phyloP scores from a whole-genome alignment of 2,888 invertebrate species.

The Napeogenes sylphis region DNA sequence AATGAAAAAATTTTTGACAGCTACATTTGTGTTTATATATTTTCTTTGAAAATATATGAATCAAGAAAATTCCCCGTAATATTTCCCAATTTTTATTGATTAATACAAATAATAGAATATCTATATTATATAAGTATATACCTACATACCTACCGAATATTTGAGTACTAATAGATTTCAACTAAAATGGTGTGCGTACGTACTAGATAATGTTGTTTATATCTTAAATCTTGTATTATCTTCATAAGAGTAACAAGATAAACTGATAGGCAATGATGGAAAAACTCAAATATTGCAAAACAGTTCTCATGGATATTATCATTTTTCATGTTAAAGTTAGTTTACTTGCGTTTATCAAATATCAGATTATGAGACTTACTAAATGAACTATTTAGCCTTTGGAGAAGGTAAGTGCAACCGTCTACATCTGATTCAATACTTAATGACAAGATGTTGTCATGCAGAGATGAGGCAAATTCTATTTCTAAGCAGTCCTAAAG shows the following conservation, averaged over 20 bases:
- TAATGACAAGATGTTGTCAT: slow-evolving; percentile 1
- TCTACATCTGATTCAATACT: not conserved
- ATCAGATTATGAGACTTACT: no score
- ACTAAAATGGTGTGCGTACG: no score
- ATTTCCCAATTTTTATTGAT: no score
- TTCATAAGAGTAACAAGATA: slow-evolving; percentile 16
- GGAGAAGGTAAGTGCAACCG: slow-evolving; percentile 1
- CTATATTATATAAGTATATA: no score
- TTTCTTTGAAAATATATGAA: no score
- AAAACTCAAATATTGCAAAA: slow-evolving; percentile 14
- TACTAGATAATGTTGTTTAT: not conserved
- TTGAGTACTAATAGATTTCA: no score
- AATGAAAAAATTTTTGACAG: not conserved
- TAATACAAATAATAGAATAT: no score
- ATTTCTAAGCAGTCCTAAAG: not conserved
- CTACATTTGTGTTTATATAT: not conserved
- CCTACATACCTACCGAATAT: no score
- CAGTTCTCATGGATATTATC: not conserved
- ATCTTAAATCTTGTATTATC: slow-evolving; percentile 5
- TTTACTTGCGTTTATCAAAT: no score
- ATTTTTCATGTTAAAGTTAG: not conserved
- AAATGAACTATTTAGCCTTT: not conserved
- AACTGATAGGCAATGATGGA: slow-evolving; percentile 16
- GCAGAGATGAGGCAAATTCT: slow-evolving; percentile 1
- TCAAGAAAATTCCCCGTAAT: no score